Conservation (phyloP, 2,888 invertebrate genomes). For the Gastracanthus pulcherrimus region DNA sequence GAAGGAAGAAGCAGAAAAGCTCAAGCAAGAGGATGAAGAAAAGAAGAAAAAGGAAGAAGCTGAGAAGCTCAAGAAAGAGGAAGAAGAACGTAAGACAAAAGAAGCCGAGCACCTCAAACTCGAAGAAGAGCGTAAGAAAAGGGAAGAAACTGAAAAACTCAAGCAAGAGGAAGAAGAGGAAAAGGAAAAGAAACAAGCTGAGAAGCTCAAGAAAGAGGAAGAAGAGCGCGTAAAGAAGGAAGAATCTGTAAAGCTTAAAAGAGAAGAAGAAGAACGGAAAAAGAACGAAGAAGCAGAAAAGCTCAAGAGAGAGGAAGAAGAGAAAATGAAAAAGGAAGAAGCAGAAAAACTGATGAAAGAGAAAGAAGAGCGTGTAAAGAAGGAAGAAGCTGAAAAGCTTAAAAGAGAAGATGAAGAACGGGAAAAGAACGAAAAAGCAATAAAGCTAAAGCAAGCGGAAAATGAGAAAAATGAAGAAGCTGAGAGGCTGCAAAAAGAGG, state of each 20-base stretch:
- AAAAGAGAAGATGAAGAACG: conserved; percentile 57
- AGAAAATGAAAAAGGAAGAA: conserved; percentile 49
- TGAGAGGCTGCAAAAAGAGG: conserved; percentile 44
- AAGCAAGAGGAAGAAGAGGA: conserved; percentile 55
- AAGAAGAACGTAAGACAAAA: conserved; percentile 60
- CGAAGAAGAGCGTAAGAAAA: conserved; percentile 54
- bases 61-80: conserved; percentile 45
- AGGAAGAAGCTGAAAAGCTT: conserved; percentile 56
- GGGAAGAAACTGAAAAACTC: conserved; percentile 32
- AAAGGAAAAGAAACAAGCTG: conserved; percentile 26
- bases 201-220: conserved; percentile 53
- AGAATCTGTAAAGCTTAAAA: conserved; percentile 55
- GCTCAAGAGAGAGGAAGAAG: conserved; percentile 47
- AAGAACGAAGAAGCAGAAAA: conserved; percentile 35
- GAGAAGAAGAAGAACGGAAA: conserved; percentile 57
- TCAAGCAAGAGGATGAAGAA: conserved; percentile 51
- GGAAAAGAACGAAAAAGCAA: conserved; percentile 23
- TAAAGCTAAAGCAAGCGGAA: conserved; percentile 56
- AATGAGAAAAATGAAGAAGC: conserved; percentile 33
- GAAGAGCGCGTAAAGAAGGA: conserved; percentile 60
- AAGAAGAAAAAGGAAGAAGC: conserved; percentile 33
- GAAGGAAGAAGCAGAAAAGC: not conserved
- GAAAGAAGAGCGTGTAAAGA: conserved; percentile 55
- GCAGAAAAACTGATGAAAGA: conserved; percentile 58
- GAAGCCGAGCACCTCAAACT: conserved; percentile 57